Percentiles rank a stretch among this genome's conserved stretches.
These are phyloP conservation scores for Drosophila repleta DNA, from an alignment of 1,140 invertebrate species.

Conservation along the genomic window DNA sequence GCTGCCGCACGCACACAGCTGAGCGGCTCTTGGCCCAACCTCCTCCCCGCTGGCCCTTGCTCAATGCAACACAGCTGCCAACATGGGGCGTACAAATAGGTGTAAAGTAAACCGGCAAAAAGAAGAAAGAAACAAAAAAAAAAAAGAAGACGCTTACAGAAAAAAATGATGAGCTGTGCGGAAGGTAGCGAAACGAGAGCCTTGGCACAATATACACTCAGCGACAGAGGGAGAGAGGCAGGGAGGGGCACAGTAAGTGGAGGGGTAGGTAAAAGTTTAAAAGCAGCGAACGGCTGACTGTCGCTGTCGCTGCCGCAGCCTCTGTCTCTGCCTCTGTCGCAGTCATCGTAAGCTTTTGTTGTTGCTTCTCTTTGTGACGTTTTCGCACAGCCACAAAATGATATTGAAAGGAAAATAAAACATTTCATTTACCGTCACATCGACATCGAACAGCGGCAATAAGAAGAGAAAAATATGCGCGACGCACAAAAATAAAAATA, in stretches of 20 bases:
- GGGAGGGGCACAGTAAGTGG: neutral
- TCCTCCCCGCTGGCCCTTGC: constrained; percentile 15
- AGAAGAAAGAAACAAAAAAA: constrained; percentile 29
- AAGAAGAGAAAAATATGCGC: constrained; percentile 19
- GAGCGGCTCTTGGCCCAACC: constrained; percentile 46
- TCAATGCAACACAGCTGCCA: constrained; percentile 64
- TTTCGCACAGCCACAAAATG: neutral
- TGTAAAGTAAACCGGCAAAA: constrained; percentile 75
- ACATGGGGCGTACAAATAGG: constrained; percentile 44
- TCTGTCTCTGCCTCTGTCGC: neutral
- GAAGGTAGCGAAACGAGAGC: constrained; percentile 28
- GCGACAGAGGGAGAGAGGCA: neutral
- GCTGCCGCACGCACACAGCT: constrained; percentile 69
- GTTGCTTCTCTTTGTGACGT: constrained; percentile 23
- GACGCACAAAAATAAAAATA: constrained; percentile 36
- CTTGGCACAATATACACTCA: constrained; percentile 26
- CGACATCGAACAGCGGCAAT: constrained; percentile 8
- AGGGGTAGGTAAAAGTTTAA: constrained; percentile 15
- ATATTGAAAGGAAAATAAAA: constrained; percentile 6
- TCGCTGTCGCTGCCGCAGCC: neutral
- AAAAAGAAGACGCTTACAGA: constrained; percentile 40
- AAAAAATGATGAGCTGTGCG: constrained; percentile 58
- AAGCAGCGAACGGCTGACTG: constrained; percentile 23
- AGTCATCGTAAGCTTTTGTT: neutral
- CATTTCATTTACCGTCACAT: constrained; percentile 16